A percentile compares a stretch with the other conserved stretches of the same genome.
Conservation (phyloP, 2,888 invertebrate species). For the Falcaria lacertinaria region DNA sequence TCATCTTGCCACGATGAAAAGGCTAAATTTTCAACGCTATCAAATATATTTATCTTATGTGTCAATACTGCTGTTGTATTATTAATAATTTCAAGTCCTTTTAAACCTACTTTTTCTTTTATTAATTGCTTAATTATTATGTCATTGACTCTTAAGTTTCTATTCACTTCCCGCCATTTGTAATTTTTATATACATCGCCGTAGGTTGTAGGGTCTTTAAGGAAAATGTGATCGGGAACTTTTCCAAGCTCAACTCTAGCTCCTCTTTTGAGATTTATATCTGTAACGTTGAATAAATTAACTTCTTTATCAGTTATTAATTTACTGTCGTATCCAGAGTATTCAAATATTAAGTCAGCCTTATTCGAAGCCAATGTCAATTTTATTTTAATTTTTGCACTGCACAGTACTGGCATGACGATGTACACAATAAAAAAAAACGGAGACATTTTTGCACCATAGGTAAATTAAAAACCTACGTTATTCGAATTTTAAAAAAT, state of each 20-base stretch:
- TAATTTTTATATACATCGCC: slow-evolving; percentile 41
- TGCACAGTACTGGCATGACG: slow-evolving; percentile 10
- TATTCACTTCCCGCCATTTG: slow-evolving; percentile 46
- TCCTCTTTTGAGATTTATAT: slow-evolving; percentile 45
- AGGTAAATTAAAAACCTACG: too few relatives aligned
- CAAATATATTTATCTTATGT: slow-evolving; percentile 24
- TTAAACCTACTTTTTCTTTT: slow-evolving; percentile 33
- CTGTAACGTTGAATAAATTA: slow-evolving; percentile 46
- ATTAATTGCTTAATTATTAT: slow-evolving; percentile 38
- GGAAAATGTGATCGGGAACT: slow-evolving; percentile 43
- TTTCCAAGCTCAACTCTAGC: slow-evolving; percentile 45
- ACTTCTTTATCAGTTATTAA: slow-evolving; percentile 44
- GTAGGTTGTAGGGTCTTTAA: slow-evolving; percentile 54
- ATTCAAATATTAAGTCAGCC: slow-evolving; percentile 24
- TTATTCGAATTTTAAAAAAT: too few relatives aligned
- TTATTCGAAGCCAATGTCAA: slow-evolving; percentile 32
- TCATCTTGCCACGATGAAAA: slow-evolving; percentile 38
- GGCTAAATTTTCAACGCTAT: slow-evolving; percentile 35
- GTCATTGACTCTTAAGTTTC: slow-evolving; percentile 35
- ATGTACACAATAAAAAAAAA: not conserved
- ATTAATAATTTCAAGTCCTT: slow-evolving; percentile 40
- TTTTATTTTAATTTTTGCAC: slow-evolving; percentile 36
- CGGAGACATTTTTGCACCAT: not conserved
- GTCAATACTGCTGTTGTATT: slow-evolving; percentile 33
- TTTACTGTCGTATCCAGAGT: slow-evolving; percentile 37